Percentiles rank a stretch among this genome's conserved stretches.
These are phyloP conservation scores for Hydroisotoma schaefferi DNA, from an alignment of 2,888 invertebrate species.

Conservation along the genomic window DNA sequence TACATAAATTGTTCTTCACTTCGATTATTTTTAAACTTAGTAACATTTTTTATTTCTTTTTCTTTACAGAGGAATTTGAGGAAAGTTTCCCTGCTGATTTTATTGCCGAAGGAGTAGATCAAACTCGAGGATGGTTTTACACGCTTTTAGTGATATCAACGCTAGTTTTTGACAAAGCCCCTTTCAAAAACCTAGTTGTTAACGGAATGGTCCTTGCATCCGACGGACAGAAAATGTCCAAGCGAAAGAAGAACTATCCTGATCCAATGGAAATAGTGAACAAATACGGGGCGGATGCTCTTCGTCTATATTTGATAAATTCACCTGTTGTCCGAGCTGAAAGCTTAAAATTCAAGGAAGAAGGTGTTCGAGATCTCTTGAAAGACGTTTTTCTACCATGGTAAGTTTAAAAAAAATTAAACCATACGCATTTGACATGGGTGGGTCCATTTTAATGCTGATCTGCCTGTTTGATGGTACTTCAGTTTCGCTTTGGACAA, in stretches of 20 bases:
- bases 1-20: background rate
- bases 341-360: conserved; percentile 92
- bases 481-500: conserved; percentile 41
- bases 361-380: conserved; percentile 90
- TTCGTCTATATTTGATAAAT: conserved; percentile 92
- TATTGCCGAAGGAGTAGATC: conserved; percentile 98
- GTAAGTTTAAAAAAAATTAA: conserved; percentile 54
- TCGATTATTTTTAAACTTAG: background rate
- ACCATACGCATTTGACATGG: no score
- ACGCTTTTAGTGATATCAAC: conserved; percentile 96
- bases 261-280: conserved; percentile 83
- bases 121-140: conserved; percentile 98
- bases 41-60: no score
- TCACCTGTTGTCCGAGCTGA: conserved; percentile 98
- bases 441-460: conserved; percentile 42
- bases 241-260: conserved; percentile 97
- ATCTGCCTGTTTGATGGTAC: conserved; percentile 11
- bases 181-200: conserved; percentile 95
- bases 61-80: conserved; percentile 68
- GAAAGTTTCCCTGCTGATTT: conserved; percentile 96
- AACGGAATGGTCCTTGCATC: conserved; percentile 93
- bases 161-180: conserved; percentile 89
- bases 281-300: conserved; percentile 95
- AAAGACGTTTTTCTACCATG: conserved; percentile 98
- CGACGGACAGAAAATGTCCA: conserved; percentile 99